Evolutionary conservation across 2,113 vertebrate species (phyloP), one percentile per base, ranked within the genome.

Genomic region (Capricornis sumatraensis): DNA sequence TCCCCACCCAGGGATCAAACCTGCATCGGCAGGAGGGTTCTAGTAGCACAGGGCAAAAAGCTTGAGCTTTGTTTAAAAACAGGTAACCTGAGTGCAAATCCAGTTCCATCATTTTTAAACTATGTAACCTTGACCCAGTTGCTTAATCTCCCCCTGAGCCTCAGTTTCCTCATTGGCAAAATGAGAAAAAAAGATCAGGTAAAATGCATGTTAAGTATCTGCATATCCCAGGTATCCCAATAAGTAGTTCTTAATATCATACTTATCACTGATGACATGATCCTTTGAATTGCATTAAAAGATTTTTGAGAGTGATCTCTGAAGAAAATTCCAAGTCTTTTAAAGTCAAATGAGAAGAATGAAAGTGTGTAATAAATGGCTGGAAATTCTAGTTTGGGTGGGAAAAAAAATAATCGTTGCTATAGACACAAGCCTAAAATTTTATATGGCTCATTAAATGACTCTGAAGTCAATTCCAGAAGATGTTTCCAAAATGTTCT

Each of bases 401-500:
- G 92, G n/a, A 21, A 33, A 36, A 36, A 47, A 55, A 91, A 50
- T 60, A 40, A 36, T 47, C 2, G 21, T 94, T 96, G 89, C 82
- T 86, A 55, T 83, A 78, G 87, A 87, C 91, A 94, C 15, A 0
- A 96, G 16, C 25, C 67, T 96, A 58, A 93, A 88, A 91, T 95
- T 93, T 88, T 55, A 88, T 79, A 71, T 47, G 28, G 62, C 76
- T 97, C 58, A 58, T 97, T 91, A 96, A 71, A 33, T 45, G 74
- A 62, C 85, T 91, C 88, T 50, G 87, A 98, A 91, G 88, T 88
- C 82, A 94, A 89, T 57, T 86, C 55, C 76, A 92, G 71, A 95
- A 91, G n/a, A 67, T 78, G 57, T 79, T 94, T 97, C 64, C 84
- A 93, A 53, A 95, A 88, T 64, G 91, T 79, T 97, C 83, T 40